phyloP scores from a whole-genome alignment of 35 echinoderm and acorn worm species.

The Eucidaris tribuloides region DNA sequence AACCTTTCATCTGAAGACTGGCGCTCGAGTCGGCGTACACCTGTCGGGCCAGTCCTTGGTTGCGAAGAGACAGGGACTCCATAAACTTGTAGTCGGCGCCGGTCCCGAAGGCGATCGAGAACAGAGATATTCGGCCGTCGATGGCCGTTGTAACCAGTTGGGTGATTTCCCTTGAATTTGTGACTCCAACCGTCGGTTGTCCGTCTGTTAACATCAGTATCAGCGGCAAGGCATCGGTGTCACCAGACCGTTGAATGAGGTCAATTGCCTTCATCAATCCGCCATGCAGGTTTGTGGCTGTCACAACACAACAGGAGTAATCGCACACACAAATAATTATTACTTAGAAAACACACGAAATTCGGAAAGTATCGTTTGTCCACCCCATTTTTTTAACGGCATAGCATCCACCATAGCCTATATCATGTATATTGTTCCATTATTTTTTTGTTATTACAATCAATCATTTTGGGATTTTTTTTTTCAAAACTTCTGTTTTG shows the following conservation, averaged over 20 bases:
- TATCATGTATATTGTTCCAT: too few species aligned
- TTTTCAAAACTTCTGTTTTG: too few species aligned
- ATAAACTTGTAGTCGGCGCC: constrained; percentile 57
- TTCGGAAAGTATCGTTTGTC: too few species aligned
- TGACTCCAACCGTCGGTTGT: constrained; percentile 13
- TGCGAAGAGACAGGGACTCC: constrained; percentile 46
- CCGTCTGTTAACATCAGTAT: constrained; percentile 82
- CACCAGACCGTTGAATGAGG: neutral
- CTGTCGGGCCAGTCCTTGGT: constrained; percentile 58
- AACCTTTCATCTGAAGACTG: constrained; percentile 63
- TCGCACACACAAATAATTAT: too few species aligned
- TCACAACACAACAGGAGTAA: too few species aligned
- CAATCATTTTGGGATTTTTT: too few species aligned
- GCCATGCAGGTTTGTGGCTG: constrained; percentile 57
- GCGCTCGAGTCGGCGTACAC: constrained; percentile 78
- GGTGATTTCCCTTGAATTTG: constrained; percentile 13
- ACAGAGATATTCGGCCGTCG: constrained; percentile 45
- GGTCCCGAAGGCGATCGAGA: constrained; percentile 61
- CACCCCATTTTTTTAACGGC: too few species aligned
- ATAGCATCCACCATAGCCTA: too few species aligned
- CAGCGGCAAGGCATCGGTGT: neutral
- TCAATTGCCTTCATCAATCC: constrained; percentile 19
- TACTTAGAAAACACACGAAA: too few species aligned
- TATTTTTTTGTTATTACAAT: too few species aligned
- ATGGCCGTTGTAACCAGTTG: constrained; percentile 1